Conservation (phyloP, 2,888 invertebrate genomes). For the Altica lythri region DNA sequence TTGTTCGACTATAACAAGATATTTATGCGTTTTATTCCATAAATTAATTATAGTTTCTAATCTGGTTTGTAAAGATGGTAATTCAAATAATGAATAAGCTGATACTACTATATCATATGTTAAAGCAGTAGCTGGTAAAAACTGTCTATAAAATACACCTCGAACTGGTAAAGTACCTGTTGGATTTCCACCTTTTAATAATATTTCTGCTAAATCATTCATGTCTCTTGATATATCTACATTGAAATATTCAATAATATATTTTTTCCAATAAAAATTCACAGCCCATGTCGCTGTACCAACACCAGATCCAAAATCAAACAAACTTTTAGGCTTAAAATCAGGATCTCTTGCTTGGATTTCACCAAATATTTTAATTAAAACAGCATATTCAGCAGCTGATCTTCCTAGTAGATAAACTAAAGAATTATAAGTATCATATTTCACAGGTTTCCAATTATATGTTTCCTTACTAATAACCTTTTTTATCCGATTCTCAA, state of each 20-base stretch:
- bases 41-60: constrained; percentile 74
- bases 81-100: constrained; percentile 80
- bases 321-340: constrained; percentile 76
- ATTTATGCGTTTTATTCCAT: constrained; percentile 85
- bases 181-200: constrained; percentile 70
- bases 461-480: constrained; percentile 67
- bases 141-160: constrained; percentile 77
- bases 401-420: constrained; percentile 75
- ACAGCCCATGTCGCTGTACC: constrained; percentile 68
- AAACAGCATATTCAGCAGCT: constrained; percentile 75
- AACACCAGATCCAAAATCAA: constrained; percentile 92
- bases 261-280: constrained; percentile 70
- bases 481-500: constrained; percentile 62
- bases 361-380: constrained; percentile 74
- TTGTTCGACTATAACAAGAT: constrained; percentile 81
- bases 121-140: constrained; percentile 70
- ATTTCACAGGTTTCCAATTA: constrained; percentile 76
- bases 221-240: constrained; percentile 82
- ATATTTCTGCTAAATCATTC: constrained; percentile 77
- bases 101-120: constrained; percentile 81
- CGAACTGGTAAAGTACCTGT: constrained; percentile 64
- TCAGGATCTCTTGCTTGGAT: constrained; percentile 66
- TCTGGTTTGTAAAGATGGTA: constrained; percentile 69
- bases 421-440: constrained; percentile 66
- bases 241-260: constrained; percentile 81